Evolutionary conservation across 2,797 vertebrate genomes (phyloP).

Genomic region (Gymnocypris eckloni): DNA sequence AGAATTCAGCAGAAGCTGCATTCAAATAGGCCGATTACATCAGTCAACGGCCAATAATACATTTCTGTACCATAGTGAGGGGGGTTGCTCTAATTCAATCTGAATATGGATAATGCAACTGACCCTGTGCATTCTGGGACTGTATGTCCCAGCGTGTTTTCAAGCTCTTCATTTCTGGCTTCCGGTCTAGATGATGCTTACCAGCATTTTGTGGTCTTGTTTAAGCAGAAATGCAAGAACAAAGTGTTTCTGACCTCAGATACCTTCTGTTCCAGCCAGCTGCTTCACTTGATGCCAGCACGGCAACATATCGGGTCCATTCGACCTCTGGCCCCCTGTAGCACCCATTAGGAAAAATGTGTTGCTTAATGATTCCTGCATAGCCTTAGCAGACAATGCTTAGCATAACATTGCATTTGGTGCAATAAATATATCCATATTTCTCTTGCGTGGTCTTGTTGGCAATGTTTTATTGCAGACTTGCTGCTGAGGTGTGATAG

Average conservation of each 20-base stretch:
- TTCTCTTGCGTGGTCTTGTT: constrained; percentile 2
- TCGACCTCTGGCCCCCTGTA: constrained; percentile 41
- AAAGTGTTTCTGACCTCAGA: constrained; percentile 50
- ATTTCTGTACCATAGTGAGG: constrained; percentile 34
- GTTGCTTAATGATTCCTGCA: constrained; percentile 49
- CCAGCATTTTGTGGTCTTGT: constrained; percentile 17
- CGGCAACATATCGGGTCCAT: constrained; percentile 23
- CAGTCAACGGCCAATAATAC: constrained; percentile 55
- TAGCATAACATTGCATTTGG: constrained; percentile 16
- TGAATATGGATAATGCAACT: constrained; percentile 19
- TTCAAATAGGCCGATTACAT: constrained; percentile 56
- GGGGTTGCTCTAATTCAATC: constrained; percentile 55
- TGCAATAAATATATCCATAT: background rate
- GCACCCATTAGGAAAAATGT: constrained; percentile 41
- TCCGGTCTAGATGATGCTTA: constrained; percentile 4
- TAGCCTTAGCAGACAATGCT: constrained; percentile 19
- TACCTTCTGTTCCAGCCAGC: constrained; percentile 43
- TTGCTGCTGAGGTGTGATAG: constrained; percentile 40
- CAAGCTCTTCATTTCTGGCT: constrained; percentile 4
- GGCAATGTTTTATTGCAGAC: constrained; percentile 22
- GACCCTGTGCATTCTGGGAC: constrained; percentile 30
- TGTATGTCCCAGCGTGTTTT: background rate
- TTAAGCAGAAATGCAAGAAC: constrained; percentile 30
- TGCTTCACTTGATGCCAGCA: constrained; percentile 29
- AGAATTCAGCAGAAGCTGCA: constrained; percentile 40